Base-by-base conservation (phyloP, 1,140 invertebrate species). In the Cryptotermes secundus region DNA sequence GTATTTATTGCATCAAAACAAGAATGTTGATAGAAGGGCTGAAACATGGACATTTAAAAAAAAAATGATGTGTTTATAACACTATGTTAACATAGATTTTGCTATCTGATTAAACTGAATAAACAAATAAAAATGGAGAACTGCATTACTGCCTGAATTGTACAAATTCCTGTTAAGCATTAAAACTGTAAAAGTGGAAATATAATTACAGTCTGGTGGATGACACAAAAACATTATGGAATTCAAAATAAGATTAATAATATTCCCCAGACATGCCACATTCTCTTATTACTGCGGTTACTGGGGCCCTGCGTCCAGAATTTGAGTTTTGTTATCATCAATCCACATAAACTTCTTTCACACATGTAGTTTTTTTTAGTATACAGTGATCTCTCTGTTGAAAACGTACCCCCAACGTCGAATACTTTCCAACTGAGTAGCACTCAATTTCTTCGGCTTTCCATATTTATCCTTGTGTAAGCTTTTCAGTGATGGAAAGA, bases 381-480 rank as follows among this genome's bases (percentile, higher is more conserved):
- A n/a, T 6, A 72, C 26, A 49, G 22, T 72, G 26, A 72, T 31
- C n/a, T n/a, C 59, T 72, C 59, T 72, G 59, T n/a, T 72, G 59
- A 84, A n/a, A 91, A 96, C 95, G 93, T 96, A 96, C 95, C 95
- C 95, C 92, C 93, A 93, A 91, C 93, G 93, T 90, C 93, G 94
- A 92, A 96, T 96, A 89, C 93, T 94, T 91, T 96, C 95, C 93
- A 96, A 95, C 91, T 96, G 95, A 92, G 93, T 93, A 92, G 92
- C 92, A 93, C 93, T 96, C 92, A 96, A 93, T 92, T 94, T 95
- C 94, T 95, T 96, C 91, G 94, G 93, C 92, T 95, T 96, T 92
- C 95, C 95, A 91, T 95, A 94, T 91, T 94, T 95, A 93, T 96
- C 95, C 95, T 96, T 96, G 94, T 95, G 95, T 92, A 95, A 93